Percentiles rank a stretch among this genome's conserved stretches.
Conservation (phyloP, 2,797 vertebrate species). For the Onychomys leucogaster region DNA sequence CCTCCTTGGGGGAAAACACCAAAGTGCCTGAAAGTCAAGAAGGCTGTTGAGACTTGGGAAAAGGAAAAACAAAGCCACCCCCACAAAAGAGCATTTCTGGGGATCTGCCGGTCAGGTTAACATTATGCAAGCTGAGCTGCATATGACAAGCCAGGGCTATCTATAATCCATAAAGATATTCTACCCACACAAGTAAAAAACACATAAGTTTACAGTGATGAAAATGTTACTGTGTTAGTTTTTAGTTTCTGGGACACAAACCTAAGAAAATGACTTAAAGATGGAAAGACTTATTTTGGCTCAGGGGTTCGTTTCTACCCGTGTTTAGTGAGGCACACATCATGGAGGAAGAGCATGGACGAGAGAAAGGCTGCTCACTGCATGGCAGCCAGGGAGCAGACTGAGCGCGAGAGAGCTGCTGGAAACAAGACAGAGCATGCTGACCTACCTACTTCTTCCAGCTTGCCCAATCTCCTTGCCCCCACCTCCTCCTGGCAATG, state of each 20-base stretch:
- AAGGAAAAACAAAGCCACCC: neutral
- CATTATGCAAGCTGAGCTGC: neutral
- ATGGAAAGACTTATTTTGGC: neutral
- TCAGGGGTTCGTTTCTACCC: neutral
- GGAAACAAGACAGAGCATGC: too few relatives aligned
- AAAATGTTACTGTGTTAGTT: neutral
- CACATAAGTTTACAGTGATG: neutral
- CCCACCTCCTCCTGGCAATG: neutral
- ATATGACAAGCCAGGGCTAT: neutral
- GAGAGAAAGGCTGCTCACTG: neutral
- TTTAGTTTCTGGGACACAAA: neutral
- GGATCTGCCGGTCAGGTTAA: neutral
- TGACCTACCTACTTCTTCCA: neutral
- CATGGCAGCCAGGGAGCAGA: neutral
- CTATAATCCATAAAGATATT: neutral
- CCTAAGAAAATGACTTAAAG: neutral
- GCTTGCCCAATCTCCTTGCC: neutral
- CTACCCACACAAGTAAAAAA: slow-evolving; percentile 34
- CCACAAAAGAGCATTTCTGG: neutral
- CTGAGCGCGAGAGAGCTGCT: neutral
- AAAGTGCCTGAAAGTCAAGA: slow-evolving; percentile 16
- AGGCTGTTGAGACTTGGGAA: neutral
- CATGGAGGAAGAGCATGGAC: neutral
- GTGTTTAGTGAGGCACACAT: neutral
- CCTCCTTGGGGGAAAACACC: neutral